Base-by-base conservation (phyloP, 1,140 invertebrate species). In the Mamestra configurata region DNA sequence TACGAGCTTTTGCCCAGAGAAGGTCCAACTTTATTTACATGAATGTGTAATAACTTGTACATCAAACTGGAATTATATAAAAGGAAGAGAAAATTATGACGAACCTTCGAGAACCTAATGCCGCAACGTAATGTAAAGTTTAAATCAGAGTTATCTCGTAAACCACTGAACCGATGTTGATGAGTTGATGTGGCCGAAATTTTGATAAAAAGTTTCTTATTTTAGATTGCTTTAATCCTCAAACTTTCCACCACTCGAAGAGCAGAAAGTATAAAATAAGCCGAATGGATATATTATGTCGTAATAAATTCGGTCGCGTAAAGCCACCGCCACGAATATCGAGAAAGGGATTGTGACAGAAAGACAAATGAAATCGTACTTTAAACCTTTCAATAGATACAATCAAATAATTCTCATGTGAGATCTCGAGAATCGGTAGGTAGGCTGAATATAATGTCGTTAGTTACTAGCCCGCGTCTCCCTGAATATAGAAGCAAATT, bases 141-240 rank as follows among this genome's bases (percentile, higher is more conserved):
- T 6, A 15, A 10, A 27, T 61, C 6, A 15, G 20, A 68, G 13
- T 68, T 68, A 68, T 68, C 64, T 46, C 20, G 20, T 27, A 68
- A 49, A 46, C 40, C 64, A 68, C 13, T 68, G 64, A 68, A 68
- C 64, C 22, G 64, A 68, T 68, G 22, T 46, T 68, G 40, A 68
- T 68, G 22, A 20, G 20, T 6, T 68, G 40, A 68, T 66, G 20
- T 46, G 64, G 8, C 22, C 5, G 64, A 46, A 22, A 49, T 68
- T 27, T 46, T 49, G 20, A 68, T 68, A 43, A 68, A 66, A 46
- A 66, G 37, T 66, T 43, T 43, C 37, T 22, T 24, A 46, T 46
- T 68, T 68, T 15, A 68, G 20, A 68, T 68, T 49, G 4, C 5
- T 46, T 49, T 22, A 66, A 49, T 15, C 40, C 46, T 68, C 27